Conservation (phyloP, 1,140 invertebrate species). For the Ostrea denselamellosa region DNA sequence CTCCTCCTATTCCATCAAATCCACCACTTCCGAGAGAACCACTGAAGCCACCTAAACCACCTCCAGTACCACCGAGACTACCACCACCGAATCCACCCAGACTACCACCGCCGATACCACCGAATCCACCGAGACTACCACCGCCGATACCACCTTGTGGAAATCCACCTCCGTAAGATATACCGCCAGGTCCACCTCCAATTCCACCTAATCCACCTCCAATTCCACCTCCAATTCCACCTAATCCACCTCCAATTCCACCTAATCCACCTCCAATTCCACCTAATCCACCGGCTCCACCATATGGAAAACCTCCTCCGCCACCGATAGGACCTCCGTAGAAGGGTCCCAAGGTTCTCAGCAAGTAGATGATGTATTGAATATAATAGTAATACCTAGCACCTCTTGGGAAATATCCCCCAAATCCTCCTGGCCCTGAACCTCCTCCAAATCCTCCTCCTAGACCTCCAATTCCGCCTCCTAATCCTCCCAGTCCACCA, state of each 20-base stretch:
- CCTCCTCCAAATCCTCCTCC: not conserved
- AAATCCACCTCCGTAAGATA: not conserved
- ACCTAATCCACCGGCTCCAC: not conserved
- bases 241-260: not conserved
- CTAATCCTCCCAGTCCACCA: not conserved
- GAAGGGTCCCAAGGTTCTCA: not conserved
- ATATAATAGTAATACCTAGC: not conserved
- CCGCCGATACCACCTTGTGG: not conserved
- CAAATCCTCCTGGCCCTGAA: not conserved
- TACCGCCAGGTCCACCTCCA: not conserved
- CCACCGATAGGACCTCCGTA: not conserved
- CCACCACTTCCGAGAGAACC: not conserved
- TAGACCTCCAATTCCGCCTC: not conserved
- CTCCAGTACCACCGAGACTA: not conserved
- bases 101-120: not conserved
- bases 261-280: not conserved
- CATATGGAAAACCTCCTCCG: not conserved
- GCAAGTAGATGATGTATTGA: conserved; percentile 3
- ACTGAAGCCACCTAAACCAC: not conserved
- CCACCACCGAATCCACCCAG: not conserved
- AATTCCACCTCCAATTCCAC: not conserved
- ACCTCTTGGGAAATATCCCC: not conserved
- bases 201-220: not conserved
- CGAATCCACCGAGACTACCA: not conserved
- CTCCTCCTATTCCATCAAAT: not conserved